A percentile compares a stretch with the other conserved stretches of the same genome.
Conservation (phyloP, 2,797 vertebrate genomes). For the Anabacerthia variegaticeps region DNA sequence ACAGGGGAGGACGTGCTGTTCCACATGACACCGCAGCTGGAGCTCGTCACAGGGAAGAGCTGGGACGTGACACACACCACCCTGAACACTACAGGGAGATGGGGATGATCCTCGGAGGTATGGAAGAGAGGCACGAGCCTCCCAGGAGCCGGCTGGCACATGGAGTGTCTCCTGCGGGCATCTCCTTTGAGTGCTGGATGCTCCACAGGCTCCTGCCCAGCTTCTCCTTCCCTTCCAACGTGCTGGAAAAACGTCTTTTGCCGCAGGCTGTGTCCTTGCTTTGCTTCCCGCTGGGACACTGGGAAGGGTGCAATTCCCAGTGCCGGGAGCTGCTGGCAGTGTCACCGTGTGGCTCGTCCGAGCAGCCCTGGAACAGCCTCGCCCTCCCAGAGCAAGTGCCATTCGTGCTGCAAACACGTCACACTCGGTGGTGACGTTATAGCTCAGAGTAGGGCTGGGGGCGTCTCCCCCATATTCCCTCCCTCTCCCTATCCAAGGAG, state of each 20-base stretch:
- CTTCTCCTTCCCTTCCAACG: not conserved
- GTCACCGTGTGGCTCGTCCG: not conserved
- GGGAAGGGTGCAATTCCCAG: not conserved
- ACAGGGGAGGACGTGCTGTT: not conserved
- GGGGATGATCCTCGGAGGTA: not conserved
- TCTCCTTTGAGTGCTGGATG: not conserved
- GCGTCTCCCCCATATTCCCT: not conserved
- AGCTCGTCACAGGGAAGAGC: not conserved
- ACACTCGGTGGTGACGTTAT: accelerated
- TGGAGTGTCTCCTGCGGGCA: not conserved
- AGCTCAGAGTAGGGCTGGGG: not conserved
- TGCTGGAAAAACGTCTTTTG: not conserved
- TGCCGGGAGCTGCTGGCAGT: not conserved
- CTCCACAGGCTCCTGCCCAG: not conserved
- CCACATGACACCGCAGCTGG: not conserved
- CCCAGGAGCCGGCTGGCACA: not conserved
- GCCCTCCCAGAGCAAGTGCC: not conserved
- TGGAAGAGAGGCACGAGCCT: not conserved
- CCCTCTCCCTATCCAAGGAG: not conserved
- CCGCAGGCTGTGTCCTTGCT: not conserved
- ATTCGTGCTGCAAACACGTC: not conserved
- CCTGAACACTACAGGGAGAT: not conserved
- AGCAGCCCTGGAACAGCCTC: not conserved
- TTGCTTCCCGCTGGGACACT: accelerated
- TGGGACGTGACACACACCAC: not conserved